Conservation (phyloP, 2,888 invertebrate genomes). For the Seladonia tumulorum region DNA sequence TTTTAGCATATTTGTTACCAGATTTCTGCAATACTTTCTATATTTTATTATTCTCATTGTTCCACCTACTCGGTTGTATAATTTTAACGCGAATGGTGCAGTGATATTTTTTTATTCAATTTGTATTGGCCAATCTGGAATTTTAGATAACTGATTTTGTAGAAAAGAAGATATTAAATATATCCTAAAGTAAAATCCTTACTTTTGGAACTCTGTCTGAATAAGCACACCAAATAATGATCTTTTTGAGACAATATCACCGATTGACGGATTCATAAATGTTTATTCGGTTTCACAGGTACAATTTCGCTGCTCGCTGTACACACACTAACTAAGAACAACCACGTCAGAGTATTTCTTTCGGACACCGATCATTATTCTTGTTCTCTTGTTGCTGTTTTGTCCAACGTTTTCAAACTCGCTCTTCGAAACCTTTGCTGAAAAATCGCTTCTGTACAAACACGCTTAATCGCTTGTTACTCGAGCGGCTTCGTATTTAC, state of each 20-base stretch:
- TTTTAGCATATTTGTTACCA: not conserved
- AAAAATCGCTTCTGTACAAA: slow-evolving; percentile 44
- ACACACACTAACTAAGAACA: not conserved
- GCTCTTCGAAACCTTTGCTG: slow-evolving; percentile 45
- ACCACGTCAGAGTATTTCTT: not conserved
- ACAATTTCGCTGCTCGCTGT: not conserved
- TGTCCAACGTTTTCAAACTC: slow-evolving; percentile 15
- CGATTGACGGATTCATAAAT: not conserved
- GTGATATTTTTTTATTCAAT: too few relatives aligned
- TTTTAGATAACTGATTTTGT: too few relatives aligned
- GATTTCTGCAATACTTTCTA: too few relatives aligned
- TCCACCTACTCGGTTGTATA: too few relatives aligned
- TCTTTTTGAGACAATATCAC: not conserved
- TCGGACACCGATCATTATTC: slow-evolving; percentile 6
- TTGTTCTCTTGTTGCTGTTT: slow-evolving; percentile 38
- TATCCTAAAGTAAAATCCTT: too few relatives aligned
- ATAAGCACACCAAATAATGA: too few relatives aligned
- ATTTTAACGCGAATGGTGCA: too few relatives aligned
- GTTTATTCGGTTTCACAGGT: not conserved
- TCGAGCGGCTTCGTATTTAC: slow-evolving; percentile 45
- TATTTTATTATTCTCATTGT: too few relatives aligned
- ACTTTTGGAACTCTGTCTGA: too few relatives aligned
- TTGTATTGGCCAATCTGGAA: too few relatives aligned
- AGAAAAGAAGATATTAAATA: too few relatives aligned
- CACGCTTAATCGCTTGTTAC: slow-evolving; percentile 56